Conservation (phyloP, 2,888 invertebrate genomes). For the Eupithecia tripunctaria region DNA sequence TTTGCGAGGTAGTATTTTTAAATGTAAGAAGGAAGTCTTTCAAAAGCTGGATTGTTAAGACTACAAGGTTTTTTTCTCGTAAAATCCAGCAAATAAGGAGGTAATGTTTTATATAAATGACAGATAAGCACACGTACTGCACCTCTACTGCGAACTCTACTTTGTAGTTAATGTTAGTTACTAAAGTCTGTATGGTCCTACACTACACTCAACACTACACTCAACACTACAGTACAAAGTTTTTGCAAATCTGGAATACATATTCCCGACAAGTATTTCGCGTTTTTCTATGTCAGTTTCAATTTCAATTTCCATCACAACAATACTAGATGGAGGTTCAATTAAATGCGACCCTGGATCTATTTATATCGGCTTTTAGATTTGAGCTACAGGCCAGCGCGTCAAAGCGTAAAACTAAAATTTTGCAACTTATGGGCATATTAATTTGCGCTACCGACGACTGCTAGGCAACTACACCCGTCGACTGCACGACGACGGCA, state of each 20-base stretch:
- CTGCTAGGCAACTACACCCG: too few species aligned
- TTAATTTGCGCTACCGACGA: too few species aligned
- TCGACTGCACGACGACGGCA: too few species aligned
- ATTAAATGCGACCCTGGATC: background rate
- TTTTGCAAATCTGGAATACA: background rate
- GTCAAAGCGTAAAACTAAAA: background rate
- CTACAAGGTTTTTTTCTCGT: constrained; percentile 29
- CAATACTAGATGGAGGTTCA: too few species aligned
- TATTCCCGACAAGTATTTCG: too few species aligned
- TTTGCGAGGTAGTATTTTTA: constrained; percentile 48
- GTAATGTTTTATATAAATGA: background rate
- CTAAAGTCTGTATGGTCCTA: background rate
- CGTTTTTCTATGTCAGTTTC: too few species aligned
- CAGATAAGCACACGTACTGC: background rate
- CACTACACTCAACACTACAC: background rate
- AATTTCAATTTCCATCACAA: background rate
- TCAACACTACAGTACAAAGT: background rate
- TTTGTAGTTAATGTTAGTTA: too few species aligned
- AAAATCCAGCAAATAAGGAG: constrained; percentile 23
- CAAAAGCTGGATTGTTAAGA: constrained; percentile 40
- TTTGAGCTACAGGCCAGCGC: background rate
- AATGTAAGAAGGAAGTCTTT: constrained; percentile 48
- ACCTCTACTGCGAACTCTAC: background rate
- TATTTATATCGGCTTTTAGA: background rate
- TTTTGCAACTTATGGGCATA: too few species aligned